phyloP scores from a whole-genome alignment of 2,888 invertebrate species.

The Sipha maydis region DNA sequence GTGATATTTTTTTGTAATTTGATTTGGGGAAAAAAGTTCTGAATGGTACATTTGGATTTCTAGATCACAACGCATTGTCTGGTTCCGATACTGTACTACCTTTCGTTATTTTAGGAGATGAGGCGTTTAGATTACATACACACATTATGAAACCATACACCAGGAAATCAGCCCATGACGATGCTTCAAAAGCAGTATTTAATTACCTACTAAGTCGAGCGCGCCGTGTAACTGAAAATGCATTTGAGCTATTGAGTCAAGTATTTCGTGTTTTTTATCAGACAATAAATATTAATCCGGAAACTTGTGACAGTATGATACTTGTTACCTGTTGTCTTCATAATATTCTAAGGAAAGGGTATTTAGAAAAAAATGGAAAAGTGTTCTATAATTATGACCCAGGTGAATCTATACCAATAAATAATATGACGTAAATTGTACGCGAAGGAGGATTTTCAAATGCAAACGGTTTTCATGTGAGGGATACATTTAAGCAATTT shows the following conservation, averaged over 20 bases:
- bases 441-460: constrained; percentile 5
- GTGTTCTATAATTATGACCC: constrained; percentile 5
- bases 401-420: background rate
- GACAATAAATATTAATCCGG: constrained; percentile 56
- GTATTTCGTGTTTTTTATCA: constrained; percentile 63
- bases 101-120: constrained; percentile 3
- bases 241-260: constrained; percentile 62
- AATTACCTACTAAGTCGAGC: constrained; percentile 64
- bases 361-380: constrained; percentile 7
- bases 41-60: constrained; percentile 18
- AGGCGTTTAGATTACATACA: constrained; percentile 46
- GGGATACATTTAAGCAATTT: constrained; percentile 3
- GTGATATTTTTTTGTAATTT: constrained; percentile 19
- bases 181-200: constrained; percentile 62
- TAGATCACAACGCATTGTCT: constrained; percentile 10
- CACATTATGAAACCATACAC: constrained; percentile 33
- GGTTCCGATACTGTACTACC: constrained; percentile 10
- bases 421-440: background rate
- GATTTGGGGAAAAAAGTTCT: constrained; percentile 26
- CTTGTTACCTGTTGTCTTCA: constrained; percentile 47
- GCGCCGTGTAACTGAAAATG: constrained; percentile 63
- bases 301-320: constrained; percentile 9
- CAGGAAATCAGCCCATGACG: constrained; percentile 27
- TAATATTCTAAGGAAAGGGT: constrained; percentile 49
- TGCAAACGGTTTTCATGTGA: background rate